These are phyloP conservation scores for Anhinga rufa DNA, from an alignment of 2,113 vertebrate species.

Conservation along the genomic window DNA sequence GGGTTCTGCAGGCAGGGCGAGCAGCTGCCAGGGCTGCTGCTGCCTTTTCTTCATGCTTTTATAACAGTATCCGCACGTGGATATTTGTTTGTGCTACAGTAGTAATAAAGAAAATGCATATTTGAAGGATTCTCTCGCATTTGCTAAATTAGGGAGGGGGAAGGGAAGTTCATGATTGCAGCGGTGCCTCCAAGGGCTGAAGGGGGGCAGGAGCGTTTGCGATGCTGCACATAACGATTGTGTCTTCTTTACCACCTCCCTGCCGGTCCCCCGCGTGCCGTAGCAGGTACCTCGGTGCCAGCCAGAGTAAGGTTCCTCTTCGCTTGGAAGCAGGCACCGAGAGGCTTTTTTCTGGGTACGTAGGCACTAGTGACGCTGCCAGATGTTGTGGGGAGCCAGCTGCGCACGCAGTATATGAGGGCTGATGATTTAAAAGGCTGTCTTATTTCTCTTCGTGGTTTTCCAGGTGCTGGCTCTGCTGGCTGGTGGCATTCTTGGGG, in stretches of 20 bases:
- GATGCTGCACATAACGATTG: fast-evolving
- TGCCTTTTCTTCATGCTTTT: background rate
- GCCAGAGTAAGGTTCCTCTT: background rate
- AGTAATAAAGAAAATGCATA: too few species aligned
- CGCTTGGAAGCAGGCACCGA: background rate
- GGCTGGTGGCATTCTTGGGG: background rate
- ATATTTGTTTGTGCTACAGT: background rate
- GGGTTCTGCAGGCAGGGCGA: background rate
- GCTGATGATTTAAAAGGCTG: background rate
- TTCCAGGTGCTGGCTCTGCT: background rate
- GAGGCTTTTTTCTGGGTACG: background rate
- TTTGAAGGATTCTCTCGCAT: background rate
- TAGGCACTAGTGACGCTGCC: background rate
- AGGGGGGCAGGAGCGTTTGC: background rate
- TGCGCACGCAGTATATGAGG: fast-evolving
- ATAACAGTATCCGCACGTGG: background rate
- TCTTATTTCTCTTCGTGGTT: background rate
- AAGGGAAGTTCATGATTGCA: background rate
- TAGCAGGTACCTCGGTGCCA: background rate
- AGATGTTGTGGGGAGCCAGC: background rate
- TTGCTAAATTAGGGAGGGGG: background rate
- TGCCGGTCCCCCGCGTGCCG: background rate
- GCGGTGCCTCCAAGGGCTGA: background rate
- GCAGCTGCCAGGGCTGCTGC: background rate
- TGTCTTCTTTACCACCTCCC: background rate